Conservation (phyloP, 1,140 invertebrate genomes). For the Holotrichia oblita region DNA sequence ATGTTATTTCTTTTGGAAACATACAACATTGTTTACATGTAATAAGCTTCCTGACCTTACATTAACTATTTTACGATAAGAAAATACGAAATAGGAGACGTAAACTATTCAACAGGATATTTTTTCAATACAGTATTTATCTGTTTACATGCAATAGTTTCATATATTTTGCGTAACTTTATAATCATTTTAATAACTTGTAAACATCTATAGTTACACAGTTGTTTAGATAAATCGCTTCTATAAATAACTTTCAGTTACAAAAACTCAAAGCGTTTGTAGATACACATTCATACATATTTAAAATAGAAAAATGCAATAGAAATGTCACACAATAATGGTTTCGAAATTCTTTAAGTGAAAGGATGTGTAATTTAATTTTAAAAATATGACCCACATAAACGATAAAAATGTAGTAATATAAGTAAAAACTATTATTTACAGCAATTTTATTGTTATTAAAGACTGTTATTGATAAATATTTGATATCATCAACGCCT, state of each 20-base stretch:
- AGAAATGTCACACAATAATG: background rate
- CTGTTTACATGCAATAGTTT: background rate
- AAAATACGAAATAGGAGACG: background rate
- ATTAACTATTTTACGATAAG: background rate
- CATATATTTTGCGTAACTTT: background rate
- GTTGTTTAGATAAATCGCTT: slow-evolving; percentile 4
- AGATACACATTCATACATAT: background rate
- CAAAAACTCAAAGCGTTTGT: background rate
- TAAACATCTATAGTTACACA: background rate
- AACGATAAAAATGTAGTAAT: no score
- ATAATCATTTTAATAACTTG: background rate
- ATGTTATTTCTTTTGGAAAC: slow-evolving; percentile 8
- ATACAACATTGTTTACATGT: background rate
- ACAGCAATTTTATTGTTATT: no score
- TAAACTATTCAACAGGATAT: background rate
- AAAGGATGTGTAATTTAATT: no score
- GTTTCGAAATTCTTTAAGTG: background rate
- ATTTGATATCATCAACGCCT: no score
- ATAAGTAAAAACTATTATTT: no score
- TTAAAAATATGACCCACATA: no score
- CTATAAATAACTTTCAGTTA: slow-evolving; percentile 18
- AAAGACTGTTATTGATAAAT: no score
- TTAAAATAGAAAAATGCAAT: slow-evolving; percentile 18
- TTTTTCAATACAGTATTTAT: no score
- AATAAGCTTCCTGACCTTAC: slow-evolving; percentile 8